Conservation (phyloP, 2,113 vertebrate species). For the Connochaetes taurinus region DNA sequence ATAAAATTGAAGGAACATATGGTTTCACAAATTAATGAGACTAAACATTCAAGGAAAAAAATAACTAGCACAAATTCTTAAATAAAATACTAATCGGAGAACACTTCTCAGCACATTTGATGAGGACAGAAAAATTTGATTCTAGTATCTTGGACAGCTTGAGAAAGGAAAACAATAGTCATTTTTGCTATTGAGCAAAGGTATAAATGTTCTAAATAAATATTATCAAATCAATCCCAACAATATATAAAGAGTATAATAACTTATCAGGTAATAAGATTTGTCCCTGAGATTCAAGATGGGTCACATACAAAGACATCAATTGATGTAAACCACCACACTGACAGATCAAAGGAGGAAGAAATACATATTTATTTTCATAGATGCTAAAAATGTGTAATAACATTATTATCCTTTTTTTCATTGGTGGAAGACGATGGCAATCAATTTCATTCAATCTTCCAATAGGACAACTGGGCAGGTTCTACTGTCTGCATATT, state of each 20-base stretch:
- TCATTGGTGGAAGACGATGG: background rate
- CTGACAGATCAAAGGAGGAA: background rate
- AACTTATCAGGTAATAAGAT: background rate
- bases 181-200: background rate
- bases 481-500: background rate
- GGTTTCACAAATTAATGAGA: background rate
- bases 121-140: background rate
- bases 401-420: background rate
- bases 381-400: background rate
- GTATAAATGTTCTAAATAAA: background rate
- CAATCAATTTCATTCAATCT: background rate
- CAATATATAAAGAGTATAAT: background rate
- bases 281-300: background rate
- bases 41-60: background rate
- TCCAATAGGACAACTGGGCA: background rate
- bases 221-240: background rate
- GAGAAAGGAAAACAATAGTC: background rate
- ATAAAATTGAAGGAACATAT: background rate
- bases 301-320: background rate
- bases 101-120: background rate
- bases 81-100: background rate
- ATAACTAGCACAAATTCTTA: background rate
- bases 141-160: background rate
- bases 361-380: background rate
- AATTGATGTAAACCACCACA: background rate